Conservation (phyloP, 2,888 invertebrate species). For the Acrobasis repandana region DNA sequence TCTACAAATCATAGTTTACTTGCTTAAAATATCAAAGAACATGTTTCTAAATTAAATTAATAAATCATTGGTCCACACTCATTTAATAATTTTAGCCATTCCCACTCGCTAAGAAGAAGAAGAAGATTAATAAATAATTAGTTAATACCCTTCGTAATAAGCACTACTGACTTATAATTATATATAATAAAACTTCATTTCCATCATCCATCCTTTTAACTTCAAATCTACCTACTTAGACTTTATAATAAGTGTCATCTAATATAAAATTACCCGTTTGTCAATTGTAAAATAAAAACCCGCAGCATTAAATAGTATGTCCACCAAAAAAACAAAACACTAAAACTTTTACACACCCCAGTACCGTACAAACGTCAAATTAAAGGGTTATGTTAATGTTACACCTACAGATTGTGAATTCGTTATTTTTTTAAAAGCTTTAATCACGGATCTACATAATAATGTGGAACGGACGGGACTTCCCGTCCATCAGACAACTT, state of each 20-base stretch:
- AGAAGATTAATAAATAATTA: no score
- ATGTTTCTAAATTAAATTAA: no score
- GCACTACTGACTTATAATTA: not conserved
- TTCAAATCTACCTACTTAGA: not conserved
- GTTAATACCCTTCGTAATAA: no score
- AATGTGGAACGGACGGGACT: conserved; percentile 66
- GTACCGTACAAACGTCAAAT: conserved; percentile 43
- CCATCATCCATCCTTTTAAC: not conserved
- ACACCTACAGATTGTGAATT: conserved; percentile 67
- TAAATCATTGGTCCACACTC: no score
- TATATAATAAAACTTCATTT: not conserved
- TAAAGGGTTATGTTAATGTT: conserved; percentile 62
- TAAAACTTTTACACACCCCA: conserved; percentile 35
- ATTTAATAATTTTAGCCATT: no score
- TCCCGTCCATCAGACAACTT: conserved; percentile 78
- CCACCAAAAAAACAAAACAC: conserved; percentile 3
- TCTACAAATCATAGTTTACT: no score
- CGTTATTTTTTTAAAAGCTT: conserved; percentile 72
- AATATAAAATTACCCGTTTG: conserved; percentile 10
- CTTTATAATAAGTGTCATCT: conserved; percentile 7
- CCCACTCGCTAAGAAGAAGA: no score
- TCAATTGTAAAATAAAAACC: conserved; percentile 4
- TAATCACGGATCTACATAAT: conserved; percentile 80
- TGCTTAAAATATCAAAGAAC: no score
- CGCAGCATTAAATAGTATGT: conserved; percentile 7